Conservation (phyloP, 1,140 invertebrate genomes). For the Hycleus cichorii region DNA sequence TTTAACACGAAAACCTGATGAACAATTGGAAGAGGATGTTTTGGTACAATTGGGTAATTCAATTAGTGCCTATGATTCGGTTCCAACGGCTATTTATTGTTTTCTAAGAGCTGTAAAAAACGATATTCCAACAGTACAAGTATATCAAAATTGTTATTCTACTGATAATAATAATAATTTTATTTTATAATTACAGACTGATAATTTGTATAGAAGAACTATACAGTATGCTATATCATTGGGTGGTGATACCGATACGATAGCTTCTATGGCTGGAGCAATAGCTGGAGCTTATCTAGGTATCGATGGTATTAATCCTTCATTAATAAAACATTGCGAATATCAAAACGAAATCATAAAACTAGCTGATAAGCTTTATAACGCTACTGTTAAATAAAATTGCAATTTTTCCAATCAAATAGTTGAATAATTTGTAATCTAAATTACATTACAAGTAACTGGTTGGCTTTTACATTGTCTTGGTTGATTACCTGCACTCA, state of each 20-base stretch:
- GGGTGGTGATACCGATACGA: constrained; percentile 76
- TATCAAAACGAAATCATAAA: constrained; percentile 45
- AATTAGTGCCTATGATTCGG: constrained; percentile 60
- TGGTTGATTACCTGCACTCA: constrained; percentile 29
- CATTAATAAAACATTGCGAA: constrained; percentile 59
- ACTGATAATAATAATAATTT: background rate
- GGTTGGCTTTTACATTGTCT: constrained; percentile 35
- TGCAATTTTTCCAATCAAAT: too few relatives aligned
- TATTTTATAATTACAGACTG: constrained; percentile 21
- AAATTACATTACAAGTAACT: constrained; percentile 25
- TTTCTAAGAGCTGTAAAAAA: constrained; percentile 55
- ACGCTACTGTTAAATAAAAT: background rate
- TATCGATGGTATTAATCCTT: constrained; percentile 49
- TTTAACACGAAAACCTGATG: constrained; percentile 36
- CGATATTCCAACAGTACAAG: constrained; percentile 50
- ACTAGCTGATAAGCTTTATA: constrained; percentile 44
- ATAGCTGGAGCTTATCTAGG: constrained; percentile 70
- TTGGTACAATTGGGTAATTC: constrained; percentile 53
- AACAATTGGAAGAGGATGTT: constrained; percentile 45
- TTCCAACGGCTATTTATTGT: constrained; percentile 69
- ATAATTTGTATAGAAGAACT: constrained; percentile 52
- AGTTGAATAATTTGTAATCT: too few relatives aligned
- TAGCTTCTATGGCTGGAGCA: constrained; percentile 70
- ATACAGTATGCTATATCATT: constrained; percentile 63
- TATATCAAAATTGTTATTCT: constrained; percentile 25